A percentile compares a stretch with the other conserved stretches of the same genome.
phyloP scores from a whole-genome alignment of 1,140 invertebrate genomes.

The Pantala flavescens region DNA sequence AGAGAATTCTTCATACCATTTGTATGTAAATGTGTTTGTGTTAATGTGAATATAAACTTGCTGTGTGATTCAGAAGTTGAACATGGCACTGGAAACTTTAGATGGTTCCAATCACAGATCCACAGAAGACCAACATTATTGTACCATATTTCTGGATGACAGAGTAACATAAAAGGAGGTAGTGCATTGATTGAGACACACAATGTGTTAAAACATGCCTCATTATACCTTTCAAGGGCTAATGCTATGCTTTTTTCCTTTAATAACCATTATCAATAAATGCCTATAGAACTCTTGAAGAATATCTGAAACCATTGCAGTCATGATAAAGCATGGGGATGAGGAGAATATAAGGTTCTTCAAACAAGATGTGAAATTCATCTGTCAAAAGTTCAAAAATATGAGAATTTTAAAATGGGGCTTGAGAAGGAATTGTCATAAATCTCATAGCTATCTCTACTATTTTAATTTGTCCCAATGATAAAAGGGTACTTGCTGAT shows the following conservation, averaged over 20 bases:
- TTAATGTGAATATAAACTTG: neutral
- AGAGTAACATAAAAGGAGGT: constrained; percentile 2
- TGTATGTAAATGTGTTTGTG: neutral
- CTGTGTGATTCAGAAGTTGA: constrained; percentile 5
- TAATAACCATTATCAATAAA: constrained; percentile 11
- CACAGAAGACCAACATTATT: constrained; percentile 5
- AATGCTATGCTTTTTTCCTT: constrained; percentile 8
- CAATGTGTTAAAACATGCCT: constrained; percentile 9
- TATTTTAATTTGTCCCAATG: constrained; percentile 10
- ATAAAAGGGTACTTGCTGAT: constrained; percentile 9
- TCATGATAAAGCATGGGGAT: constrained; percentile 9
- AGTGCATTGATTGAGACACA: constrained; percentile 5
- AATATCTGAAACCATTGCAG: constrained; percentile 9
- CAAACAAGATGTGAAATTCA: constrained; percentile 10
- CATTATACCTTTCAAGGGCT: constrained; percentile 5
- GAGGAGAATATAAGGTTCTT: neutral
- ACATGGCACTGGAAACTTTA: neutral
- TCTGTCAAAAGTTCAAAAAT: constrained; percentile 10
- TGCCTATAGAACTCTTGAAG: constrained; percentile 9
- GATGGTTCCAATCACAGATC: neutral
- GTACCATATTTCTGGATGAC: constrained; percentile 9
- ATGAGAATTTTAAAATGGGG: neutral
- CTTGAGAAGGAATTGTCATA: neutral
- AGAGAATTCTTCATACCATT: neutral
- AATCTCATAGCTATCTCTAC: neutral